Evolutionary conservation across 1,140 invertebrate genomes (phyloP).

Genomic region (Thaumetopoea pityocampa): DNA sequence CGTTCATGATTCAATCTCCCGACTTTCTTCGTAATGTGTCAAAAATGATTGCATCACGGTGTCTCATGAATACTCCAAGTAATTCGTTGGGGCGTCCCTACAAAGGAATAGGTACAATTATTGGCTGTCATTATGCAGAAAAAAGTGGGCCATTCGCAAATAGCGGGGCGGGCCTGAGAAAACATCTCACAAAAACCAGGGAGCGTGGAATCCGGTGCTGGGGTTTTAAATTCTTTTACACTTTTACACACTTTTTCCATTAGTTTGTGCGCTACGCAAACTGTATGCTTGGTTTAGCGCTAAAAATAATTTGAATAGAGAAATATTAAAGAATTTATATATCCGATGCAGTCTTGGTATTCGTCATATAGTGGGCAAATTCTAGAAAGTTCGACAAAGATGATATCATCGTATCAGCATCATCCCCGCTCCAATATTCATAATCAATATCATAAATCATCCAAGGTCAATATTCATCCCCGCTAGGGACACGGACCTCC

Average conservation of each 20-base stretch:
- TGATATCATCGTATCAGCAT: too few species aligned
- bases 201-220: neutral
- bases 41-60: slow-evolving; percentile 6
- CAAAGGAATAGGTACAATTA: slow-evolving; percentile 16
- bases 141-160: slow-evolving; percentile 15
- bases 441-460: too few species aligned
- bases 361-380: too few species aligned
- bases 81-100: slow-evolving; percentile 6
- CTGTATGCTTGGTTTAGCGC: too few species aligned
- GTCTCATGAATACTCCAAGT: slow-evolving; percentile 14
- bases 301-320: too few species aligned
- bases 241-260: neutral
- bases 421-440: too few species aligned
- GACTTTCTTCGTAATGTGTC: slow-evolving; percentile 10
- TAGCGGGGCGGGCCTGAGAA: slow-evolving; percentile 5
- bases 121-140: slow-evolving; percentile 18
- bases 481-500: too few species aligned
- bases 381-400: too few species aligned
- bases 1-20: slow-evolving; percentile 9
- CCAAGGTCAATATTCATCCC: too few species aligned
- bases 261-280: too few species aligned
- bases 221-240: neutral
- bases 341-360: too few species aligned
- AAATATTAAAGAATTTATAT: too few species aligned
- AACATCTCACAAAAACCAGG: slow-evolving; percentile 12